Evolutionary conservation across 2,888 invertebrate species (phyloP).

Genomic region (Drosophila prolongata): DNA sequence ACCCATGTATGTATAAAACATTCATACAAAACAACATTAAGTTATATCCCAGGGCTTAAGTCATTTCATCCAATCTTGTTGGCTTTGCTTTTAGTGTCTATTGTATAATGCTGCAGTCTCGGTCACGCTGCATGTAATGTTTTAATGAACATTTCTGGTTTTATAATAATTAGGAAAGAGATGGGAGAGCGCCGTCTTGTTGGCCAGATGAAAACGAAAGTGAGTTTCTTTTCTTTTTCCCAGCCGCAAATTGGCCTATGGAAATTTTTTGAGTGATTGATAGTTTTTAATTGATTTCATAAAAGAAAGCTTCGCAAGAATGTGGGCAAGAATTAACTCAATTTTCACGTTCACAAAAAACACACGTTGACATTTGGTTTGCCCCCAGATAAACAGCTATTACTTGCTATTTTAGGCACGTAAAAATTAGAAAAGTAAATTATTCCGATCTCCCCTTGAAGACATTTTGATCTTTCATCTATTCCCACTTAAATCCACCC

Average conservation of each 20-base stretch:
- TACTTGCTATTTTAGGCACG: slow-evolving; percentile 21
- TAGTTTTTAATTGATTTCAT: slow-evolving; percentile 22
- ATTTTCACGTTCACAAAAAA: not conserved
- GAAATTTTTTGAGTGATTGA: slow-evolving; percentile 16
- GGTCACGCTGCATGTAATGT: slow-evolving; percentile 62
- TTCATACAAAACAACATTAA: no score
- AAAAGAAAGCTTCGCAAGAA: slow-evolving; percentile 29
- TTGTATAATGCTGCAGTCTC: slow-evolving; percentile 66
- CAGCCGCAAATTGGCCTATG: slow-evolving; percentile 6
- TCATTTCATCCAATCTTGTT: slow-evolving; percentile 34
- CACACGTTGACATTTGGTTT: not conserved
- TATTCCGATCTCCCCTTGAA: slow-evolving; percentile 3
- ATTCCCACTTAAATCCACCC: no score
- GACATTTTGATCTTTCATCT: no score
- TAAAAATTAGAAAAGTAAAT: slow-evolving; percentile 12
- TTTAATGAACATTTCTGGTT: slow-evolving; percentile 59
- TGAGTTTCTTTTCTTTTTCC: slow-evolving; percentile 52
- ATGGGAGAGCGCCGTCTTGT: slow-evolving; percentile 9
- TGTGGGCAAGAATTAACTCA: slow-evolving; percentile 15
- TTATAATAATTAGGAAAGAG: slow-evolving; percentile 65
- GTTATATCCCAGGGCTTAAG: slow-evolving; percentile 15
- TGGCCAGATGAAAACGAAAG: slow-evolving; percentile 65
- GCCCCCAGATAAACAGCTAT: not conserved
- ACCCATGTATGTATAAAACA: not conserved
- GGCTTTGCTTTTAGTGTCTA: slow-evolving; percentile 43